phyloP scores from a whole-genome alignment of 2,113 vertebrate genomes.

The Machaerirhynchus nigripectus region DNA sequence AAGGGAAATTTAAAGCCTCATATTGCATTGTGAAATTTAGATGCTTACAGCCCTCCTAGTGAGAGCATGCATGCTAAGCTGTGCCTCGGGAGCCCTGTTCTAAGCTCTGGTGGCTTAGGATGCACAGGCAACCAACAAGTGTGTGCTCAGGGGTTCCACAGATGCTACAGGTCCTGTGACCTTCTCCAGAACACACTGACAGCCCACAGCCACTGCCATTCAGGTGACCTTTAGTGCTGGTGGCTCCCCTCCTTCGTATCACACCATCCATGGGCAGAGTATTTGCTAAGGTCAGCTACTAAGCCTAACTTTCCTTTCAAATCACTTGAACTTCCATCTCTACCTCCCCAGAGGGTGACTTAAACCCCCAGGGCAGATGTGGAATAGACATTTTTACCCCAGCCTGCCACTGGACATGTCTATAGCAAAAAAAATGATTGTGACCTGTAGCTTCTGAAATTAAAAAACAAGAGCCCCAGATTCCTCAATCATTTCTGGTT shows the following conservation, averaged over 20 bases:
- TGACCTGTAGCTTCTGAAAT: neutral
- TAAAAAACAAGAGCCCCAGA: neutral
- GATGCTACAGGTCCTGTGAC: neutral
- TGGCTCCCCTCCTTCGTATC: neutral
- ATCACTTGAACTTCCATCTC: neutral
- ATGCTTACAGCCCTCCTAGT: neutral
- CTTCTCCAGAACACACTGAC: neutral
- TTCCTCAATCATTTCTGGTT: neutral
- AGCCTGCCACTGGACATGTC: neutral
- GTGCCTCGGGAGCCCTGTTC: neutral
- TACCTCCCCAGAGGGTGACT: neutral
- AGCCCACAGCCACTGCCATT: neutral
- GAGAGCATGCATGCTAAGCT: neutral
- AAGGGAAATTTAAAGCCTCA: neutral
- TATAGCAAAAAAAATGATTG: neutral
- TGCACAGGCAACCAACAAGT: neutral
- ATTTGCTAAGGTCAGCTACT: neutral
- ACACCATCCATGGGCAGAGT: accelerated
- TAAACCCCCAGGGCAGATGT: neutral
- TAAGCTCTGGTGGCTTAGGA: neutral
- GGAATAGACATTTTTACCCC: neutral
- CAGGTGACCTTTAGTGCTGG: neutral
- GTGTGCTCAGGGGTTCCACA: neutral
- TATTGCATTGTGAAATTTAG: neutral
- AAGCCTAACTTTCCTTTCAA: neutral